Percentiles rank a stretch among this genome's conserved stretches.
Evolutionary conservation across 2,797 vertebrate species (phyloP).

Genomic region (Acanthurus tractus): DNA sequence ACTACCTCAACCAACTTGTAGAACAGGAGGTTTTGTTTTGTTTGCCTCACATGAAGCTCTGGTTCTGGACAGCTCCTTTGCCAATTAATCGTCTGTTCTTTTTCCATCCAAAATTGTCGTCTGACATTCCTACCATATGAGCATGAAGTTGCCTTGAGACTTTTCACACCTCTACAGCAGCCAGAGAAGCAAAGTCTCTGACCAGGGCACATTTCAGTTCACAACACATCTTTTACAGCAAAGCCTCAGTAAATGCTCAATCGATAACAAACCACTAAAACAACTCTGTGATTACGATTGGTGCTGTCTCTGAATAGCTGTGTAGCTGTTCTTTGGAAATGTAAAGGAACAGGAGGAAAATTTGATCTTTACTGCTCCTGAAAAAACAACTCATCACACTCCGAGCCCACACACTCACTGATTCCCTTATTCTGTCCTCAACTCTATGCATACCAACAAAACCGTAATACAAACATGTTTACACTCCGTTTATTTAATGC

Average conservation of each 20-base stretch:
- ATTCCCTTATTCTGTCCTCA: conserved; percentile 61
- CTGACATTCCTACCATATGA: conserved; percentile 63
- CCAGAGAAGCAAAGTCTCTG: conserved; percentile 51
- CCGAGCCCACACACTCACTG: conserved; percentile 65
- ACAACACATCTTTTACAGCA: not conserved
- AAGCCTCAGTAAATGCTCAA: not conserved
- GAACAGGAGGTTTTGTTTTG: not conserved
- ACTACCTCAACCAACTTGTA: not conserved
- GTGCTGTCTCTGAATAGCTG: not conserved
- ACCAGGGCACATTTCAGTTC: conserved; percentile 22
- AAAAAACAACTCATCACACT: conserved; percentile 53
- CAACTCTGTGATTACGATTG: not conserved
- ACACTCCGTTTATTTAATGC: conserved; percentile 60
- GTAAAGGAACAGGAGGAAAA: conserved; percentile 21
- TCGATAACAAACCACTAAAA: conserved; percentile 2
- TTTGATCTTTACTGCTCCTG: conserved; percentile 23
- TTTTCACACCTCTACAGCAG: conserved; percentile 75
- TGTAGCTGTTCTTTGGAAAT: conserved; percentile 39
- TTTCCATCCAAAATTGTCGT: conserved; percentile 50
- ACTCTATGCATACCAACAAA: conserved; percentile 67
- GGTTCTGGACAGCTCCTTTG: not conserved
- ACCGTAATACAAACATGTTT: conserved; percentile 74
- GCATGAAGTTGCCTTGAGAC: conserved; percentile 60
- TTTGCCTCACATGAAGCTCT: not conserved
- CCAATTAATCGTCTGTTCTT: conserved; percentile 14